Base-by-base conservation (phyloP, 2,113 vertebrate genomes). In the Candoia aspera region DNA sequence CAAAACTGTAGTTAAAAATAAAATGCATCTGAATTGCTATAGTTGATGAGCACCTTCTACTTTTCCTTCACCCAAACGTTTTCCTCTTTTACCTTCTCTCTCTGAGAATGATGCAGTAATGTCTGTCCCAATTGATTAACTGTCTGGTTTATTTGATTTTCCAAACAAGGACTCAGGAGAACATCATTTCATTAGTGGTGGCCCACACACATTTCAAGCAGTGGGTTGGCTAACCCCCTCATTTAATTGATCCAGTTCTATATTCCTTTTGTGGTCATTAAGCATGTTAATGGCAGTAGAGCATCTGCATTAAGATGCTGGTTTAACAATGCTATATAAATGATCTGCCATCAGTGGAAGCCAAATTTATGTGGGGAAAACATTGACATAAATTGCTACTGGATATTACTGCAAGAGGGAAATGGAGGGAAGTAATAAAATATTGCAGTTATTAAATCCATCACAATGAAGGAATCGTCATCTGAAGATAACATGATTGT, bases 61-160 rank as follows among this genome's bases (percentile, higher is more conserved):
- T 17, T 1, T 49, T 93, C 49, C 62, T 94, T 90, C 42, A 62
- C 33, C 87, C 93, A 89, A 23, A 84, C 60, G 29, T 4, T 24
- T 53, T 91, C 6, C 26, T 21, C 9, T 17, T 33, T 33, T 3
- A 2, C 91, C 54, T 85, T 91, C 29, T 90, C 12, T 73, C 91
- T 87, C 62, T 86, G 94, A 73, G 24, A 86, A 9, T 53, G 64
- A 90, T 93, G 83, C 64, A 92, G 55, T 89, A 84, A 92, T 94
- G 96, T 93, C 92, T 96, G 92, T 96, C 95, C 96, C 96, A 95
- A 96, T 95, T 94, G 96, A 97, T 96, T 96, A 96, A 94, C 92
- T 93, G 95, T 95, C 94, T 95, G 91, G 87, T 59, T 95, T 90
- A 94, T 95, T 93, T 96, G 94, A 96, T 95, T 94, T 95, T 93